Base-by-base conservation (phyloP, 1,140 invertebrate genomes). In the Drosophila ogumai region DNA sequence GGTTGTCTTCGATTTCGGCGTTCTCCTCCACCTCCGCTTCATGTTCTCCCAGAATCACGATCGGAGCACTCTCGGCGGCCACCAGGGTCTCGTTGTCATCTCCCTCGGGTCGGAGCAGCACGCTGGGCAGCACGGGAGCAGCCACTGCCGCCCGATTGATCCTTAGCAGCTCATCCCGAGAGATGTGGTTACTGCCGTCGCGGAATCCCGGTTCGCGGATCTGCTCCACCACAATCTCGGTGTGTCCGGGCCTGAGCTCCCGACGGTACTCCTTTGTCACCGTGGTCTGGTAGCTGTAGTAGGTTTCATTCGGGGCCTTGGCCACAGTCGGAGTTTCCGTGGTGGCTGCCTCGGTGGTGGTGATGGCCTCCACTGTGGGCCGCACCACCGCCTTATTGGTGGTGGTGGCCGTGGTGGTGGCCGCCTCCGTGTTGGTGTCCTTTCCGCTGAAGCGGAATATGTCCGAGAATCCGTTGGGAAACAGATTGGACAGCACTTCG, bases 391-490 rank as follows among this genome's bases (percentile, higher is more conserved):
- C 56, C 41, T 61, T 76, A 15, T 55, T 52, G 10, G 75, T 80
- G 15, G 79, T 82, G 22, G 74, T 75, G 40, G 75, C 63, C 1
- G 76, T 69, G 3, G 67, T 55, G 17, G 36, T 75, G 1, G 65
- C 36, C 2, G 55, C 7, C n/a, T 82, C 68, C 10, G 80, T 69
- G 9, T 56, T 36, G 15, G 52, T 63, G 41, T 87, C 79, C 22
- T 50, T 72, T 12, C 87, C 63, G 58, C 84, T 92, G n/a, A 81
- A 92, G 7, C 87, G 81, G 73, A 92, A 92, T 19, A 92, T 92
- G 41, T 92, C 87, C 0, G 91, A 91, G 50, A 92, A 92, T 4
- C 91, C 91, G 28, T 92, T 91, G 50, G 91, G 91, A 36, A 92
- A 92, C 3, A 92, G 81, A 67, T 76, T 92, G 6, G 82, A 79